Base-by-base conservation (phyloP, 2,888 invertebrate species). In the Ischnura elegans region DNA sequence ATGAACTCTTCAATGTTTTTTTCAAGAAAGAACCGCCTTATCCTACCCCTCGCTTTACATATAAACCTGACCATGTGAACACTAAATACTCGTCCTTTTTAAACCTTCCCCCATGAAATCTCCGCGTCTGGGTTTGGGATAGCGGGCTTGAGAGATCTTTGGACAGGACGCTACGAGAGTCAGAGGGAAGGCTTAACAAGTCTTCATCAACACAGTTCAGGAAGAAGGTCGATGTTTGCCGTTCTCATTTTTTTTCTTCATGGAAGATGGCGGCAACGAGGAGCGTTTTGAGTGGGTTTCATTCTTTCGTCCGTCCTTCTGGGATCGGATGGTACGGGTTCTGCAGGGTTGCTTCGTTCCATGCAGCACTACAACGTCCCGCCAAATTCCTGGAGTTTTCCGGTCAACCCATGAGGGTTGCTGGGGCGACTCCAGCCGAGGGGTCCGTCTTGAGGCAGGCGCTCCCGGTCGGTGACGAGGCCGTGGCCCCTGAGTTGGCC, bases 391-490 rank as follows among this genome's bases (percentile, higher is more conserved):
- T 47, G 25, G 61, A 25, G 61, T 21, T 10, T 87, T 55, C 51
- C 87, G 21, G 42, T 87, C 87, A 87, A 42, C 87, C 87, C 55
- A 87, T 61, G 46, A 87, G 42, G 87, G 87, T 55, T 36, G 87
- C 19, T 2, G 47, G 36, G 42, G 87, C 51, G 21, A 42, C 51
- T 36, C 36, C 87, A 21, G 87, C 0, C n/a, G n/a, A n/a, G n/a
- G n/a, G n/a, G 55, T 29, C 21, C 36, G 55, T 36, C 90, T 19
- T 47, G 90, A 90, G 90, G 19, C 90, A 90, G 2, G 90, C 90
- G 45, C 90, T 90, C 16, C 90, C 93, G 36, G 93, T 93, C 8
- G 93, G 93, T 0, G 93, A 93, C 10, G 93, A 85, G n/a, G 93
- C 93, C 21, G 93, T 42, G 3, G 51, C 93, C 5, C 93, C 93